Percentiles rank a stretch among this genome's conserved stretches.
These are phyloP conservation scores for Zaprionus bogoriensis DNA, from an alignment of 2,888 invertebrate species.

Conservation along the genomic window DNA sequence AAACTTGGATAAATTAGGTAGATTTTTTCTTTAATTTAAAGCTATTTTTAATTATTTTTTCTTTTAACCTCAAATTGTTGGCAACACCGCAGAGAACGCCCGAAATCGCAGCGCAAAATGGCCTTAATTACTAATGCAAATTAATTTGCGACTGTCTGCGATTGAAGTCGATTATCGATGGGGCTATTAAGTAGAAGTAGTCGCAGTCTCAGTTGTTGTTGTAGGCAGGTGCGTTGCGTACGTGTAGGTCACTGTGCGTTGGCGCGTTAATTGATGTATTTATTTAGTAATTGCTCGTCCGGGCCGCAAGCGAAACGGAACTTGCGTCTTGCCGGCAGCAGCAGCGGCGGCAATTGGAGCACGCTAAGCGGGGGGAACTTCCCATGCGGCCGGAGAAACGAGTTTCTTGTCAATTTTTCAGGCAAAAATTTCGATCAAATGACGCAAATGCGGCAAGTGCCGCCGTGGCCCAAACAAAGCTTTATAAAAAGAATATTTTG, in stretches of 20 bases:
- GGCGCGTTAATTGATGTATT: constrained; percentile 74
- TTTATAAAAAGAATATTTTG: constrained; percentile 68
- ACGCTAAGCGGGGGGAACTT: constrained; percentile 46
- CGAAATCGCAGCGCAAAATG: constrained; percentile 46
- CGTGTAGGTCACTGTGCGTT: constrained; percentile 72
- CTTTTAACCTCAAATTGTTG: too few species aligned
- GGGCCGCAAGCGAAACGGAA: constrained; percentile 55
- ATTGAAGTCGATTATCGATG: constrained; percentile 50
- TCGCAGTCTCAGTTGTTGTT: neutral
- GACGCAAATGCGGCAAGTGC: constrained; percentile 46
- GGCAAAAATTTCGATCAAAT: constrained; percentile 34
- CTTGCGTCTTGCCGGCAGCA: constrained; percentile 32
- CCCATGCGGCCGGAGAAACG: constrained; percentile 39
- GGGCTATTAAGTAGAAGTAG: constrained; percentile 35
- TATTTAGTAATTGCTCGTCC: constrained; percentile 57
- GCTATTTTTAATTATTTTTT: too few species aligned
- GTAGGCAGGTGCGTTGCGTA: constrained; percentile 26
- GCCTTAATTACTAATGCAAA: constrained; percentile 74
- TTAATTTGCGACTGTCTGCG: constrained; percentile 59
- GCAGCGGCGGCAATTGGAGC: constrained; percentile 44
- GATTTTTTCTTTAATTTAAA: too few species aligned
- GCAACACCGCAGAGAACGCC: constrained; percentile 68
- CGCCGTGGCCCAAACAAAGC: constrained; percentile 39
- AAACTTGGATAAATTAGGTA: too few species aligned
- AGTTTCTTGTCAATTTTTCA: constrained; percentile 28